Evolutionary conservation across 2,888 invertebrate species (phyloP).

Genomic region (Diploptera punctata): DNA sequence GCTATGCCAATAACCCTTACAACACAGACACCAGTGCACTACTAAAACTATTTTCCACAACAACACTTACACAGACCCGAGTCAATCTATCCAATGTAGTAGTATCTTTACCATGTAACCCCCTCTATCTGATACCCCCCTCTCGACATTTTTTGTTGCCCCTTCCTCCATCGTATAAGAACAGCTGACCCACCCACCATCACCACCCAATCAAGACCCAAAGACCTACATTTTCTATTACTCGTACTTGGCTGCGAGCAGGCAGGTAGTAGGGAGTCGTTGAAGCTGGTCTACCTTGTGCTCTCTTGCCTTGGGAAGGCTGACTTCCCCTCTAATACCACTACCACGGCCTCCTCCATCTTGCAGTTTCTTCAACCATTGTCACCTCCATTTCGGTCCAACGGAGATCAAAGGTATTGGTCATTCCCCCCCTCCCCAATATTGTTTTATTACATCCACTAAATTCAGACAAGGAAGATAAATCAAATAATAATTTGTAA

Average conservation of each 20-base stretch:
- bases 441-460: no score
- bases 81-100: slow-evolving; percentile 1
- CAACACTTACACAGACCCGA: not conserved
- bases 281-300: slow-evolving; percentile 14
- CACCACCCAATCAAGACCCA: slow-evolving; percentile 20
- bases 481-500: no score
- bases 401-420: not conserved
- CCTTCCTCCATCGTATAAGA: slow-evolving; percentile 5
- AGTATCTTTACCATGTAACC: no score
- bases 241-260: no score
- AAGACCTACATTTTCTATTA: slow-evolving; percentile 15
- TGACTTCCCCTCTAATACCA: slow-evolving; percentile 9
- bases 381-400: slow-evolving; percentile 1
- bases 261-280: slow-evolving; percentile 15
- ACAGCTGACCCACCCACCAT: slow-evolving; percentile 23
- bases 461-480: no score
- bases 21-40: slow-evolving; percentile 12
- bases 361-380: not conserved
- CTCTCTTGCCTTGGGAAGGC: slow-evolving; percentile 7
- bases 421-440: not conserved
- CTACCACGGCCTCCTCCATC: not conserved
- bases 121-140: not conserved
- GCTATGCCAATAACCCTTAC: slow-evolving; percentile 17
- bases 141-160: not conserved
- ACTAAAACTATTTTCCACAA: slow-evolving; percentile 8